Conservation (phyloP, 2,888 invertebrate genomes). For the Sicus ferrugineus region DNA sequence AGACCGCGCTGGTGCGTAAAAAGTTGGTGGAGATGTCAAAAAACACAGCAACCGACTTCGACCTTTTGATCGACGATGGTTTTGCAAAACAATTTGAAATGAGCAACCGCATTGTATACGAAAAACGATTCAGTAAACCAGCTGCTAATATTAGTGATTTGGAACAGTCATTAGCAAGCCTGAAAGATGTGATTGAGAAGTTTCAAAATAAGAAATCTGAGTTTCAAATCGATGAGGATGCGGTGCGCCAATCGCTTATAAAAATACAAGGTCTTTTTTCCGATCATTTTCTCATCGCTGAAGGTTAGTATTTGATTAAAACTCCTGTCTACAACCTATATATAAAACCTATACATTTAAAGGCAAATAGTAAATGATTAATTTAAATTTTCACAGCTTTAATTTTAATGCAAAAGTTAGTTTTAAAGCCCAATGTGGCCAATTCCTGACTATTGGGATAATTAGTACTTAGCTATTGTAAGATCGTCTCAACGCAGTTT, state of each 20-base stretch:
- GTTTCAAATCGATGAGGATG: slow-evolving; percentile 50
- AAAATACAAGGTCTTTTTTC: slow-evolving; percentile 43
- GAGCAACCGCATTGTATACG: slow-evolving; percentile 44
- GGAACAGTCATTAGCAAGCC: slow-evolving; percentile 44
- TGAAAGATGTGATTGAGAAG: slow-evolving; percentile 53
- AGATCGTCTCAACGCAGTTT: too few species aligned
- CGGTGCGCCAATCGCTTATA: slow-evolving; percentile 47
- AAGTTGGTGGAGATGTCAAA: slow-evolving; percentile 43
- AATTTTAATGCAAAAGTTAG: too few species aligned
- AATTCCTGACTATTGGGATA: too few species aligned
- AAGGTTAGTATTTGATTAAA: slow-evolving; percentile 31
- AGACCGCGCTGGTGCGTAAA: slow-evolving; percentile 33
- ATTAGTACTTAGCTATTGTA: too few species aligned
- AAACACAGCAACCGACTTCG: slow-evolving; percentile 37
- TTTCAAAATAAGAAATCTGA: slow-evolving; percentile 52
- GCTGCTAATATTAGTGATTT: slow-evolving; percentile 38
- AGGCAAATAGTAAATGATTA: not conserved
- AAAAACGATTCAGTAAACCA: slow-evolving; percentile 41
- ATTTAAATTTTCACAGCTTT: too few species aligned
- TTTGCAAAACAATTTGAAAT: slow-evolving; percentile 48
- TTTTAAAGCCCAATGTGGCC: too few species aligned
- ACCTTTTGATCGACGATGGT: slow-evolving; percentile 43
- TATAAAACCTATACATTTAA: too few species aligned
- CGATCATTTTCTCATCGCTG: slow-evolving; percentile 21
- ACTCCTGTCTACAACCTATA: too few species aligned